Conservation (phyloP, 2,113 vertebrate species). For the Erythrocercus mccallii region DNA sequence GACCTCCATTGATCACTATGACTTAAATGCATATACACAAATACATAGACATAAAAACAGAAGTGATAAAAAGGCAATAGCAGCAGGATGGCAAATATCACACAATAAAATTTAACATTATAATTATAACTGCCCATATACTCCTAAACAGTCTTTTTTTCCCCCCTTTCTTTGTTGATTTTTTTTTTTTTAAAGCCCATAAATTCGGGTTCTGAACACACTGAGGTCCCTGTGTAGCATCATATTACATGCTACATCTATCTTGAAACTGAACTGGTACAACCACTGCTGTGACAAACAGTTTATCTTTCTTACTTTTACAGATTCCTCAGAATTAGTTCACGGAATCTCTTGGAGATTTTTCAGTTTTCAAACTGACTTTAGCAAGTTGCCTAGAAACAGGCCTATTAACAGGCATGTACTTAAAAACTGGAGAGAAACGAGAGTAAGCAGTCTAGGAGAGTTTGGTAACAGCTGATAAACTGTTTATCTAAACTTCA, state of each 20-base stretch:
- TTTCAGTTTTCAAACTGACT: background rate
- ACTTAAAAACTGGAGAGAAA: background rate
- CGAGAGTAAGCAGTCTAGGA: background rate
- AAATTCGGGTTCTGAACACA: background rate
- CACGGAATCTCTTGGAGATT: background rate
- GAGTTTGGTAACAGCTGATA: background rate
- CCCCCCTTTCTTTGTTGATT: rapidly evolving
- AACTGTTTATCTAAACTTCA: background rate
- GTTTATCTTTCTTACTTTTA: background rate
- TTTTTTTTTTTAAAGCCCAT: background rate
- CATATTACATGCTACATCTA: rapidly evolving
- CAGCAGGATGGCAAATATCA: background rate
- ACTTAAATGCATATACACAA: background rate
- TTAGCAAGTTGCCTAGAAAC: background rate
- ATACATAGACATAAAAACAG: background rate
- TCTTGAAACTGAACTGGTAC: background rate
- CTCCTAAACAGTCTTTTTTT: background rate
- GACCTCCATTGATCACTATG: background rate
- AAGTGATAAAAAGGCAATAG: background rate
- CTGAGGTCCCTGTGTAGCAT: rapidly evolving
- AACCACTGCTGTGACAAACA: background rate
- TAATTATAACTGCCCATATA: background rate
- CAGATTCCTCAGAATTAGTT: background rate
- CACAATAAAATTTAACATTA: background rate
- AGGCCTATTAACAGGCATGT: background rate